A percentile compares a stretch with the other conserved stretches of the same genome.
These are phyloP conservation scores for Cactoblastis cactorum DNA, from an alignment of 2,888 invertebrate species.

Conservation along the genomic window DNA sequence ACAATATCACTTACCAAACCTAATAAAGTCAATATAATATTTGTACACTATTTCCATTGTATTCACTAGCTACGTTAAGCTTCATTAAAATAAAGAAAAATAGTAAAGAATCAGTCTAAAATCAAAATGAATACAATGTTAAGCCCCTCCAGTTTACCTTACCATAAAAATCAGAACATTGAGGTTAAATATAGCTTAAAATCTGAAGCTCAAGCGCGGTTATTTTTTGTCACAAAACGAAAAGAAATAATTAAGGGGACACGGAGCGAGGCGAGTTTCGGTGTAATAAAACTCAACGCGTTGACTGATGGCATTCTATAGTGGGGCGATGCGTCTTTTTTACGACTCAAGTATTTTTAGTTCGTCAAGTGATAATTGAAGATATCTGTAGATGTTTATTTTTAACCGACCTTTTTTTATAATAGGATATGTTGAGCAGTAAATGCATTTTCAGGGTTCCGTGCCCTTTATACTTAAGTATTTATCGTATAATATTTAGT, in stretches of 20 bases:
- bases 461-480: no score
- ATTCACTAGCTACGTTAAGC: no score
- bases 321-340: constrained; percentile 41
- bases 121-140: no score
- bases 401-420: no score
- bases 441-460: no score
- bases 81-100: no score
- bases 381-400: constrained; percentile 43
- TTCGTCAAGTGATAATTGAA: constrained; percentile 42
- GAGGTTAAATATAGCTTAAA: constrained; percentile 67
- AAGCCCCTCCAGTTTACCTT: not conserved
- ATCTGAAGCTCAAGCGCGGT: constrained; percentile 61
- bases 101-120: no score
- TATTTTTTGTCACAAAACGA: constrained; percentile 59
- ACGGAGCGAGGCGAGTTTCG: constrained; percentile 47
- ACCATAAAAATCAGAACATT: not conserved
- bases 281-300: constrained; percentile 68
- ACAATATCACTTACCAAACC: no score
- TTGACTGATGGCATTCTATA: constrained; percentile 58
- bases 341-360: constrained; percentile 39
- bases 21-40: no score
- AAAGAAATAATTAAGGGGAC: constrained; percentile 72
- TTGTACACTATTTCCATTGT: no score
- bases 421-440: no score
- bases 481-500: no score